phyloP scores from a whole-genome alignment of 1,140 invertebrate species.

The Dryas iulia region DNA sequence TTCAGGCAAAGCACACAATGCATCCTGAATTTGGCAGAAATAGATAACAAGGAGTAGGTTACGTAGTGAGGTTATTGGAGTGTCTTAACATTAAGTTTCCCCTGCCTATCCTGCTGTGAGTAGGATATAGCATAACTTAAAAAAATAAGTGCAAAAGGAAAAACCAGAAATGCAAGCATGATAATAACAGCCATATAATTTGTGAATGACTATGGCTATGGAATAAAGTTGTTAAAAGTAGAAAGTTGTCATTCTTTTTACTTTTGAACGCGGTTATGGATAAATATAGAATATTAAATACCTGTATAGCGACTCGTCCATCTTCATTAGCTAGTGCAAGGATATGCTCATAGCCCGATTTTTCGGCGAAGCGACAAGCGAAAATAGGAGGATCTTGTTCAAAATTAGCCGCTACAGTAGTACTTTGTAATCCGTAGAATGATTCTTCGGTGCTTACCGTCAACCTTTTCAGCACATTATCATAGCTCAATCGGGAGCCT shows the following conservation, averaged over 20 bases:
- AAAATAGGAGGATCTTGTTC: slow-evolving; percentile 83
- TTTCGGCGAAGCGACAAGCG: slow-evolving; percentile 83
- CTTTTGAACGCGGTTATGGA: not conserved
- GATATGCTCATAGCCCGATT: slow-evolving; percentile 83
- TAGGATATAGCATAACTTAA: too few relatives aligned
- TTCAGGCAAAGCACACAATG: too few relatives aligned
- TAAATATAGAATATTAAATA: slow-evolving; percentile 28
- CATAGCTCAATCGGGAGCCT: slow-evolving; percentile 76
- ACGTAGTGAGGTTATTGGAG: too few relatives aligned
- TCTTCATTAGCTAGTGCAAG: slow-evolving; percentile 92
- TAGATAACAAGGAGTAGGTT: too few relatives aligned
- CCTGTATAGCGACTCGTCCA: slow-evolving; percentile 86
- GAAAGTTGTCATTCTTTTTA: not conserved
- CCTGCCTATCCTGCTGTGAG: too few relatives aligned
- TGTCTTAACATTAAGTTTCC: too few relatives aligned
- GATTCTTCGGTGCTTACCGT: slow-evolving; percentile 77
- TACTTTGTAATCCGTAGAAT: slow-evolving; percentile 78
- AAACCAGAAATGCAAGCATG: too few relatives aligned
- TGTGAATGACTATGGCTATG: too few relatives aligned
- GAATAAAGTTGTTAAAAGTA: too few relatives aligned
- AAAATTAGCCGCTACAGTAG: slow-evolving; percentile 61
- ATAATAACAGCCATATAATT: too few relatives aligned
- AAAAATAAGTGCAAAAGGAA: too few relatives aligned
- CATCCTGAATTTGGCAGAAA: too few relatives aligned
- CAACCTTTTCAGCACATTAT: slow-evolving; percentile 72